Evolutionary conservation across 2,113 vertebrate genomes (phyloP).

Genomic region (Saccopteryx bilineata): DNA sequence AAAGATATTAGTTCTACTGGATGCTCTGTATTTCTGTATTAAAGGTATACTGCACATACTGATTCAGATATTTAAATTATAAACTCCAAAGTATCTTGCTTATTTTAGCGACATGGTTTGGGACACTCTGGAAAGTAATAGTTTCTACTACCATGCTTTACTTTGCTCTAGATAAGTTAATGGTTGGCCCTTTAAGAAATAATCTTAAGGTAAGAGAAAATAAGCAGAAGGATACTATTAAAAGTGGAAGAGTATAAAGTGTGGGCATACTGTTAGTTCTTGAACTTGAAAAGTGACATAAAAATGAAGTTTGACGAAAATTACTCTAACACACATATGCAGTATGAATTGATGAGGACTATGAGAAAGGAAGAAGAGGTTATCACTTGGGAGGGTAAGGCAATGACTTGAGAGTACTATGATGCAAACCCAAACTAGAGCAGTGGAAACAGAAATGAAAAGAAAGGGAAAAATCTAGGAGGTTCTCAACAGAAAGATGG

Average conservation of each 20-base stretch:
- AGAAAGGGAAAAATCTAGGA: not conserved
- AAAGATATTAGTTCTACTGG: not conserved
- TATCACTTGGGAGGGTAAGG: not conserved
- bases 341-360: not conserved
- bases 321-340: not conserved
- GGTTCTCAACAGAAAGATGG: not conserved
- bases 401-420: not conserved
- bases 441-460: constrained; percentile 20
- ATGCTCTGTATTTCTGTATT: constrained; percentile 28
- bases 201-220: not conserved
- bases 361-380: not conserved
- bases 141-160: not conserved
- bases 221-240: not conserved
- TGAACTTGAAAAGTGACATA: constrained; percentile 10
- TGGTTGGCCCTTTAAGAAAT: not conserved
- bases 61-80: constrained; percentile 45
- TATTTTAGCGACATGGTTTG: constrained; percentile 55
- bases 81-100: constrained; percentile 42
- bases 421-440: not conserved
- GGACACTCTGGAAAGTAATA: not conserved
- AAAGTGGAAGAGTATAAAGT: not conserved
- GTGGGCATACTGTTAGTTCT: not conserved
- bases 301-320: constrained; percentile 27
- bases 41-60: not conserved
- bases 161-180: constrained; percentile 50